These are phyloP conservation scores for Dolomedes plantarius DNA, from an alignment of 2,888 invertebrate species.

Conservation along the genomic window DNA sequence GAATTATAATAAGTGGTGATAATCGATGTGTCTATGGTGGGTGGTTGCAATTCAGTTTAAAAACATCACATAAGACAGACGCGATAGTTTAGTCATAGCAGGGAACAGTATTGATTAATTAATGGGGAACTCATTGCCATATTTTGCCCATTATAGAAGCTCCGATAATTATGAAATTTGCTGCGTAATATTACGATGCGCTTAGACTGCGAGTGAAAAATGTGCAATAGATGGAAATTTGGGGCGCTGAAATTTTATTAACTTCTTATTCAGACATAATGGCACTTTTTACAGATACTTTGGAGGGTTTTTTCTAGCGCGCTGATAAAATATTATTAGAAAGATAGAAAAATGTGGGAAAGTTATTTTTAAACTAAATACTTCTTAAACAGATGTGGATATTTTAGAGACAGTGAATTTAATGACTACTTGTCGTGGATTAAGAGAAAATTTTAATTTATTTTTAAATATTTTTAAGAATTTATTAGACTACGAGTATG, in stretches of 20 bases:
- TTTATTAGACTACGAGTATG: too few species aligned
- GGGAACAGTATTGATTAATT: slow-evolving; percentile 2
- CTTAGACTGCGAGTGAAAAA: not conserved
- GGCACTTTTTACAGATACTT: not conserved
- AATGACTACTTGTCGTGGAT: too few species aligned
- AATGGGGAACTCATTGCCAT: slow-evolving; percentile 21
- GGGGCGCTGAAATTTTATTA: not conserved
- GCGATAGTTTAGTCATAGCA: not conserved
- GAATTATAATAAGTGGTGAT: slow-evolving; percentile 21
- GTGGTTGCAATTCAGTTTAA: slow-evolving; percentile 7
- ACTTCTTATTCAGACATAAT: not conserved
- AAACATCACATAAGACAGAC: not conserved
- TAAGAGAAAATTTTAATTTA: too few species aligned
- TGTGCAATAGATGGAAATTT: not conserved
- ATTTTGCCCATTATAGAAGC: slow-evolving; percentile 19
- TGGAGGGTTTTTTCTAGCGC: not conserved
- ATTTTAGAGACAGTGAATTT: too few species aligned
- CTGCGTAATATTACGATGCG: slow-evolving; percentile 1
- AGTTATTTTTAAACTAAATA: not conserved
- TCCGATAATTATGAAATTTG: slow-evolving; percentile 23
- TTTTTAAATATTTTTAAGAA: too few species aligned
- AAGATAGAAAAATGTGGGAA: not conserved
- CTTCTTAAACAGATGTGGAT: not conserved
- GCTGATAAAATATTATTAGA: not conserved
- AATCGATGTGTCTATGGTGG: slow-evolving; percentile 6